Evolutionary conservation across 2,797 vertebrate species (phyloP).

Genomic region (Tiaroga cobitis): DNA sequence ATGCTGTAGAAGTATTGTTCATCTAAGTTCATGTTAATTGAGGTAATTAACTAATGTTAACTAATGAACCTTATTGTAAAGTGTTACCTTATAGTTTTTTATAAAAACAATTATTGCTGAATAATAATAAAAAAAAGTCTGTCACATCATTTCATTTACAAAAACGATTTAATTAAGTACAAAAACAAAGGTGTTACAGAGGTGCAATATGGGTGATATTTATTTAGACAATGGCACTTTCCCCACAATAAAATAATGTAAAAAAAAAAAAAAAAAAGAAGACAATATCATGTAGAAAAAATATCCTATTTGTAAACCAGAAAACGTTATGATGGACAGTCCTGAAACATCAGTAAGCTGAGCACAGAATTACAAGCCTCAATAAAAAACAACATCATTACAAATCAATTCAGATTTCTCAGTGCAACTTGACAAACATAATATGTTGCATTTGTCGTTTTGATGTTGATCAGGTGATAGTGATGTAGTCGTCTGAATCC

Average conservation of each 20-base stretch:
- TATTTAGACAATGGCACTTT: neutral
- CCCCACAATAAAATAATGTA: neutral
- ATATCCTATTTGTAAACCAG: constrained; percentile 5
- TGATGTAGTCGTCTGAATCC: neutral
- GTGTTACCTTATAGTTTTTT: neutral
- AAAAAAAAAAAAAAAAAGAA: too few species aligned
- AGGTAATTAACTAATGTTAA: too few species aligned
- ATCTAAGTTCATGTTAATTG: too few species aligned
- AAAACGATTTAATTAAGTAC: constrained; percentile 17
- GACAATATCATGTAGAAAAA: neutral
- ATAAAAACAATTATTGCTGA: too few species aligned
- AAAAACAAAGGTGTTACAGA: constrained; percentile 26
- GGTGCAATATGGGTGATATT: constrained; percentile 22
- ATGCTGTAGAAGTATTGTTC: too few species aligned
- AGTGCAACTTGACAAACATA: constrained; percentile 14
- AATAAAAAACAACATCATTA: neutral
- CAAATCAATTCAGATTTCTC: constrained; percentile 1
- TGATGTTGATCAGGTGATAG: neutral
- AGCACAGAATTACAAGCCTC: constrained; percentile 1
- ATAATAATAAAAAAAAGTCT: neutral
- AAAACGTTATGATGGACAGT: neutral
- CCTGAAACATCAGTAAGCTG: neutral
- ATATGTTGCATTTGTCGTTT: neutral
- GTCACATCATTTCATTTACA: neutral
- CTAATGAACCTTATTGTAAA: too few species aligned